These are phyloP conservation scores for Tetramorium parvispinum DNA, from an alignment of 1,140 invertebrate species.

Conservation along the genomic window DNA sequence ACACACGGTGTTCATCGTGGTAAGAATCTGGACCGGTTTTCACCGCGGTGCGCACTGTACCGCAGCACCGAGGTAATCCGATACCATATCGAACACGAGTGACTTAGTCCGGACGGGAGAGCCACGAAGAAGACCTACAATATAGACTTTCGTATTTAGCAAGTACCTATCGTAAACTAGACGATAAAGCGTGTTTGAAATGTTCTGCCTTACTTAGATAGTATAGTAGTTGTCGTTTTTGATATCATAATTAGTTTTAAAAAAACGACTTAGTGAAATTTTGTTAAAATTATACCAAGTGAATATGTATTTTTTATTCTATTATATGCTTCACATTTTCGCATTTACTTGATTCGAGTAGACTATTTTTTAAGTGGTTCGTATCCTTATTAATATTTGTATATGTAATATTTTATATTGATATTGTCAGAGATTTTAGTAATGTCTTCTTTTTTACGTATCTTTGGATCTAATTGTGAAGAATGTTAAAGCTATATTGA, in stretches of 20 bases:
- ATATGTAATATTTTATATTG: not conserved
- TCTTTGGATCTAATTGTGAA: not conserved
- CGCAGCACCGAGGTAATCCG: slow-evolving; percentile 75
- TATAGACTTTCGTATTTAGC: slow-evolving; percentile 20
- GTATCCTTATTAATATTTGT: not conserved
- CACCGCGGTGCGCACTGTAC: slow-evolving; percentile 11
- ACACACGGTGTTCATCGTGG: not conserved
- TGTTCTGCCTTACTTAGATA: too few relatives aligned
- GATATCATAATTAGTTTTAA: too few relatives aligned
- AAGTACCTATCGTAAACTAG: not conserved
- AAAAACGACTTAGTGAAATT: too few relatives aligned
- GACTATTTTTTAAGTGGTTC: not conserved
- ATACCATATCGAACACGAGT: slow-evolving; percentile 77
- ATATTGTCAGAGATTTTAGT: not conserved
- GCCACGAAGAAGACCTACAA: slow-evolving; percentile 76
- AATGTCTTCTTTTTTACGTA: not conserved
- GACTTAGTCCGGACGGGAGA: slow-evolving; percentile 50
- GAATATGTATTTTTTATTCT: not conserved
- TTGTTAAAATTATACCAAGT: too few relatives aligned
- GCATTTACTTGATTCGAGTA: not conserved
- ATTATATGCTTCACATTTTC: not conserved
- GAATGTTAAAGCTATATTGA: not conserved
- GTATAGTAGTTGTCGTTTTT: too few relatives aligned
- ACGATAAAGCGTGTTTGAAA: too few relatives aligned
- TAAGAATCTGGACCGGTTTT: slow-evolving; percentile 78